A percentile compares a stretch with the other conserved stretches of the same genome.
These are phyloP conservation scores for Riparia riparia DNA, from an alignment of 2,113 vertebrate genomes.

Conservation along the genomic window DNA sequence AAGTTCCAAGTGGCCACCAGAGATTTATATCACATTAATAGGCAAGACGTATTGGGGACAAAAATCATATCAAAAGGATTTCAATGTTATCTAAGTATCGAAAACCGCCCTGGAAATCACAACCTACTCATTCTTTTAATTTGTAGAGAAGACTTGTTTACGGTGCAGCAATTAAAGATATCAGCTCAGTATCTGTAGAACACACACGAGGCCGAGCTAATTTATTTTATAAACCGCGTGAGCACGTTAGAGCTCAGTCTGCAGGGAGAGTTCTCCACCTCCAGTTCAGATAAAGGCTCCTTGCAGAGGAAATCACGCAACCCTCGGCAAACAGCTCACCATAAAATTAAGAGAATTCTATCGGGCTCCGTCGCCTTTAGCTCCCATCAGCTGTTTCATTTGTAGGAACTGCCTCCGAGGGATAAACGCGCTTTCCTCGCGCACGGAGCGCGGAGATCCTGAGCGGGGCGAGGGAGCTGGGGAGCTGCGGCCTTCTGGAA, in stretches of 20 bases:
- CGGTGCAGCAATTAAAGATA: neutral
- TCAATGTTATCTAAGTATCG: neutral
- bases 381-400: neutral
- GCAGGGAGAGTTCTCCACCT: neutral
- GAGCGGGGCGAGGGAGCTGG: neutral
- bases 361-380: neutral
- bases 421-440: neutral
- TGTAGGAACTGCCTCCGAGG: neutral
- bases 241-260: neutral
- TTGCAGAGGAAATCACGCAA: neutral
- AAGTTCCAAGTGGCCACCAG: neutral
- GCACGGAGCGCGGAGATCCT: rapidly evolving
- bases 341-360: neutral
- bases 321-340: neutral
- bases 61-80: neutral
- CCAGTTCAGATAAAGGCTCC: neutral
- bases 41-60: neutral
- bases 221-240: neutral
- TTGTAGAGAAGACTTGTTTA: neutral
- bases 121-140: neutral
- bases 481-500: no score
- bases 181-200: neutral
- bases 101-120: neutral
- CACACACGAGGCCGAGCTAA: neutral
- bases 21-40: neutral